phyloP scores from a whole-genome alignment of 2,797 vertebrate genomes.

The Pangasius macronema region DNA sequence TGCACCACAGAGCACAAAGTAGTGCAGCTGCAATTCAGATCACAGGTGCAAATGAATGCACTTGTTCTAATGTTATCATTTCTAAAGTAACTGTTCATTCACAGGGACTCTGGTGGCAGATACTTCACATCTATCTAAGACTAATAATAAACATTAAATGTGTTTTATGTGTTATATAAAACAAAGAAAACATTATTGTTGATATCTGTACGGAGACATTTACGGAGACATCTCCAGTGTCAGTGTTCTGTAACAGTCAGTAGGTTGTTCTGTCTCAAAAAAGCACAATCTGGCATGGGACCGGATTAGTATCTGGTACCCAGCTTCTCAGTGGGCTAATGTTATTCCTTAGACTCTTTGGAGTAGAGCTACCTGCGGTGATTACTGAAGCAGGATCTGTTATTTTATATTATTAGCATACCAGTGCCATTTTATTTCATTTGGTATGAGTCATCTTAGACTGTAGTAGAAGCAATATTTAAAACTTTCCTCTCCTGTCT shows the following conservation, averaged over 20 bases:
- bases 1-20: not conserved
- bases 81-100: not conserved
- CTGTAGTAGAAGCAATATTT: not conserved
- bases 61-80: not conserved
- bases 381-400: not conserved
- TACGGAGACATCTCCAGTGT: too few relatives aligned
- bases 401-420: not conserved
- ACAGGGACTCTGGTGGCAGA: not conserved
- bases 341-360: not conserved
- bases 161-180: not conserved
- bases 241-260: too few relatives aligned
- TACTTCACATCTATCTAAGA: not conserved
- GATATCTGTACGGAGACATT: not conserved
- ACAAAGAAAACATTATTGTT: not conserved
- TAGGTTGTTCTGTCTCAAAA: not conserved
- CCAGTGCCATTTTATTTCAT: not conserved
- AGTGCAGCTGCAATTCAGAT: not conserved
- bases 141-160: not conserved
- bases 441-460: not conserved
- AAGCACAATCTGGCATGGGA: not conserved
- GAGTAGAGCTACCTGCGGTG: not conserved
- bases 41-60: not conserved
- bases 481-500: not conserved
- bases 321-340: not conserved
- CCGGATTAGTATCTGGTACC: not conserved